These are phyloP conservation scores for Synchiropus splendidus DNA, from an alignment of 2,113 vertebrate species.

Conservation along the genomic window DNA sequence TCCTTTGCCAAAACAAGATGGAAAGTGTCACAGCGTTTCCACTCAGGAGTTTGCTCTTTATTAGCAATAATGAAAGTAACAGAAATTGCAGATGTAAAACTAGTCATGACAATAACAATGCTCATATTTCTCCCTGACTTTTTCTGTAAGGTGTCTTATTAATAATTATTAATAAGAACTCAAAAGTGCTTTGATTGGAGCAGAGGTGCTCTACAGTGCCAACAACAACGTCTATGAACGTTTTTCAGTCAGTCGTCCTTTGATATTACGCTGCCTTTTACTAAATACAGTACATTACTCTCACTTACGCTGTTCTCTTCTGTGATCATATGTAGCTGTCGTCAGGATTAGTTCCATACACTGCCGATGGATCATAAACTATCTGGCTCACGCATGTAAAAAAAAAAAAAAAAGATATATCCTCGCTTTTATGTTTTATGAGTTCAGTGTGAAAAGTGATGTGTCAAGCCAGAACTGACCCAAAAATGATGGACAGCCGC, in stretches of 20 bases:
- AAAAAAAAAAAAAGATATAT: conserved; percentile 30
- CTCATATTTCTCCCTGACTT: neutral
- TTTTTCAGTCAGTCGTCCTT: no score
- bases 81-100: conserved; percentile 31
- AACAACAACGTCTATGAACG: no score
- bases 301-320: no score
- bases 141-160: no score
- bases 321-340: no score
- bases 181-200: no score
- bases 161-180: no score
- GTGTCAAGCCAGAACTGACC: conserved; percentile 25
- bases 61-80: conserved; percentile 22
- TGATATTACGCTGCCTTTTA: no score
- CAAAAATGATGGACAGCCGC: conserved; percentile 37
- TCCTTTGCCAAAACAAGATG: conserved; percentile 23
- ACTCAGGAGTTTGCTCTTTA: conserved; percentile 9
- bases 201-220: no score
- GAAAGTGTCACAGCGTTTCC: conserved; percentile 25
- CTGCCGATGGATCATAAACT: conserved; percentile 9
- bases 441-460: conserved; percentile 36
- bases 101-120: conserved; percentile 13
- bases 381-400: conserved; percentile 30
- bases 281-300: no score
- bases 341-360: no score
- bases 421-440: conserved; percentile 49